Percentiles rank a stretch among this genome's conserved stretches.
phyloP scores from a whole-genome alignment of 2,113 vertebrate species.

The Genyomyrus donnyi region DNA sequence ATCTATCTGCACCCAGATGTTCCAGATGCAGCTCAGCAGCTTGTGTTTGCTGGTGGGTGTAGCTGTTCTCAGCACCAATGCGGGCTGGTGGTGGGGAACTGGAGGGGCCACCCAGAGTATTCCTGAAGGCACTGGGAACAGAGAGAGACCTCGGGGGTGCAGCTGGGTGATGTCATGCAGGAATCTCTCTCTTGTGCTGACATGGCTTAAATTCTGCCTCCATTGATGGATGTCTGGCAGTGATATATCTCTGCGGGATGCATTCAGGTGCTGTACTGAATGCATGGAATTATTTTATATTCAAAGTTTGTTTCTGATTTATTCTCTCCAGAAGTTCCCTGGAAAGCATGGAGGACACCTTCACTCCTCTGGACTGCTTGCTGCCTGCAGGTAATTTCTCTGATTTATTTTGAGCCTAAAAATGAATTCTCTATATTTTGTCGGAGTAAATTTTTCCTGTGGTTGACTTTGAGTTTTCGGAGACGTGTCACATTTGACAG shows the following conservation, averaged over 20 bases:
- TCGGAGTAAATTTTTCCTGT: background rate
- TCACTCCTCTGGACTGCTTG: constrained; percentile 62
- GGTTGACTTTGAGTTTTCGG: background rate
- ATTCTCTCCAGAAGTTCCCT: constrained; percentile 28
- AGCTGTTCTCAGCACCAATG: background rate
- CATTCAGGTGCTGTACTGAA: background rate
- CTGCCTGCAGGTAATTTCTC: constrained; percentile 53
- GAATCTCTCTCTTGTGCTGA: background rate
- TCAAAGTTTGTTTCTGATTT: constrained; percentile 7
- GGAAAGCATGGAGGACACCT: constrained; percentile 49
- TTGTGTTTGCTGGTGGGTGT: background rate
- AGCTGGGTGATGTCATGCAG: background rate
- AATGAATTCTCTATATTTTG: background rate
- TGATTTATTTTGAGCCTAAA: background rate
- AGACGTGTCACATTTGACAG: background rate
- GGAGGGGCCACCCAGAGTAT: no score
- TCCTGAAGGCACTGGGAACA: background rate
- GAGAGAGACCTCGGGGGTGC: background rate
- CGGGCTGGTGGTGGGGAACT: no score
- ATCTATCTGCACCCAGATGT: background rate
- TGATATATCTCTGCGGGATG: background rate
- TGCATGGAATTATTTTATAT: background rate
- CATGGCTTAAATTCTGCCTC: background rate
- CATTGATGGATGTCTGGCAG: background rate
- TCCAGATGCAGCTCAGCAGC: background rate